Conservation (phyloP, 2,888 invertebrate species). For the Drymonia ruficornis region DNA sequence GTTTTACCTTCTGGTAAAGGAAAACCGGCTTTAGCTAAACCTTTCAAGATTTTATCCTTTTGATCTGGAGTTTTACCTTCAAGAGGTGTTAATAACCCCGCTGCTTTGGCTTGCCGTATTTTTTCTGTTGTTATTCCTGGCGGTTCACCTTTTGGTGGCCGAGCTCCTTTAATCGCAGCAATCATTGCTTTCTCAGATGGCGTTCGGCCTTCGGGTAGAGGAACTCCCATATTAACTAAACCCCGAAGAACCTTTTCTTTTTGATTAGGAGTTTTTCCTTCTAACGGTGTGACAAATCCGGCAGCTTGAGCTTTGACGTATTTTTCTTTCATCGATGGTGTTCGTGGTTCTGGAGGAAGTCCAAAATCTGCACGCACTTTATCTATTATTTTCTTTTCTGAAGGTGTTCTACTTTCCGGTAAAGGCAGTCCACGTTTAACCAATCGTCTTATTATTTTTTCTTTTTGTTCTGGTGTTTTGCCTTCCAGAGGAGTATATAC, state of each 20-base stretch:
- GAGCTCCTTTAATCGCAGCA: not conserved
- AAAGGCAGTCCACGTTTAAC: slow-evolving; percentile 19
- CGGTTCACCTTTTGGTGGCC: not conserved
- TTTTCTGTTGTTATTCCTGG: slow-evolving; percentile 4
- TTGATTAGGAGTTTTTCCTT: slow-evolving; percentile 30
- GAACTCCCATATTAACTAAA: slow-evolving; percentile 34
- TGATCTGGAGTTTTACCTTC: slow-evolving; percentile 13
- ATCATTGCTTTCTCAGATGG: slow-evolving; percentile 9
- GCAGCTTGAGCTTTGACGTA: slow-evolving; percentile 23
- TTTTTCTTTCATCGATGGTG: slow-evolving; percentile 15
- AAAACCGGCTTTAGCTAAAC: not conserved
- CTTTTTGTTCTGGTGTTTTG: slow-evolving; percentile 16
- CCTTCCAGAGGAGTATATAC: slow-evolving; percentile 19
- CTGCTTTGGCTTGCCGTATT: slow-evolving; percentile 6
- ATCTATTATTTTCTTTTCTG: slow-evolving; percentile 15
- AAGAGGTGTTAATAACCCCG: slow-evolving; percentile 11
- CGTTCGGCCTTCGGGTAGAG: slow-evolving; percentile 22
- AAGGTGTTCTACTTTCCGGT: slow-evolving; percentile 20
- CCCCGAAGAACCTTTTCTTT: slow-evolving; percentile 37
- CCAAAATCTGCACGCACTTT: slow-evolving; percentile 17
- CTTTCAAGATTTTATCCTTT: slow-evolving; percentile 5
- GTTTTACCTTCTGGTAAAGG: slow-evolving; percentile 26
- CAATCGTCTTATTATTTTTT: slow-evolving; percentile 18
- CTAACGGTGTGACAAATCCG: slow-evolving; percentile 32
- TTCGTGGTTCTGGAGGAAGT: slow-evolving; percentile 19